A percentile compares a stretch with the other conserved stretches of the same genome.
phyloP scores from a whole-genome alignment of 1,140 invertebrate genomes.

The Bombus turneri region DNA sequence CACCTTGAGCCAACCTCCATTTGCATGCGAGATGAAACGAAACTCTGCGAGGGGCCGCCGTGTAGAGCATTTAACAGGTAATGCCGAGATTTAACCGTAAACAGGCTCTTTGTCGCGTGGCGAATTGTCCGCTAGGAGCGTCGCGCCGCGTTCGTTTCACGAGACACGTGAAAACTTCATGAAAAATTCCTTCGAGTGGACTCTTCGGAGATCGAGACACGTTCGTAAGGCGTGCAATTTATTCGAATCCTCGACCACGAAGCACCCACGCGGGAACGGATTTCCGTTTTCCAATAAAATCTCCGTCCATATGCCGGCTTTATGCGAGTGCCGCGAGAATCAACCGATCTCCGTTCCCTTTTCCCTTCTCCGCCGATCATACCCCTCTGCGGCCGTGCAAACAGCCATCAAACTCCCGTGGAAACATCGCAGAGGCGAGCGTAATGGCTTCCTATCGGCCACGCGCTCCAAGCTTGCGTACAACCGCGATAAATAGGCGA shows the following conservation, averaged over 20 bases:
- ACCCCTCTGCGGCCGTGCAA: constrained; percentile 19
- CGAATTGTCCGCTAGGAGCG: neutral
- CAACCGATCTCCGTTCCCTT: neutral
- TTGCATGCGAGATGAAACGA: constrained; percentile 74
- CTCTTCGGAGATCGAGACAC: constrained; percentile 55
- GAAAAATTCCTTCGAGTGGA: constrained; percentile 49
- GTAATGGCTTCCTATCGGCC: constrained; percentile 55
- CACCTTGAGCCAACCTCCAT: constrained; percentile 55
- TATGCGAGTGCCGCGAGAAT: constrained; percentile 37
- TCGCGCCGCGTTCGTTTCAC: constrained; percentile 41
- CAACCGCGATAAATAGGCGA: constrained; percentile 49
- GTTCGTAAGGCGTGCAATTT: constrained; percentile 76
- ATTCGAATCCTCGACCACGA: constrained; percentile 69
- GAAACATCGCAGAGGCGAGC: constrained; percentile 56
- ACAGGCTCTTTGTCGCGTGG: constrained; percentile 62
- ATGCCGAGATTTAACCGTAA: constrained; percentile 62
- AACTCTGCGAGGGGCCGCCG: constrained; percentile 42
- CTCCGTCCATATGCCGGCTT: constrained; percentile 35
- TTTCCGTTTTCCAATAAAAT: constrained; percentile 72
- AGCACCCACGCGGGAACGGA: constrained; percentile 67
- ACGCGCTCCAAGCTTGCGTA: constrained; percentile 5
- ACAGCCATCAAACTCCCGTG: constrained; percentile 49
- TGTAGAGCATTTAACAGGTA: constrained; percentile 55
- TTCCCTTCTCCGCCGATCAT: neutral
- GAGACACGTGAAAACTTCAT: neutral